Evolutionary conservation across 2,888 invertebrate genomes (phyloP), one percentile per base, ranked within the genome.

Genomic region (Melangyna quadrimaculata): DNA sequence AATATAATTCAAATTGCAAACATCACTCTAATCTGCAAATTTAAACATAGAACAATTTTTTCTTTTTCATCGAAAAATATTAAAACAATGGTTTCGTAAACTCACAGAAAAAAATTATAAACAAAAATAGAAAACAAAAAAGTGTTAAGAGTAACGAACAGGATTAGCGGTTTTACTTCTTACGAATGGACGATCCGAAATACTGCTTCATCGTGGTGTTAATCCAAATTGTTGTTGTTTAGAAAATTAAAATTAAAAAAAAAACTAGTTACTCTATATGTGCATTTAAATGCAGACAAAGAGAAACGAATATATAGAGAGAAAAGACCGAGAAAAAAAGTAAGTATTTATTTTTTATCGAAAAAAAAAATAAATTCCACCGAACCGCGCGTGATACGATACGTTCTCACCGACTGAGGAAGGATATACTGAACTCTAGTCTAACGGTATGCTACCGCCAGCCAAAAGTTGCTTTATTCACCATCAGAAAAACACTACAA

Each of bases 361-460:
- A 75, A 57, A 79, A 75, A 57, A 79, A 80, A 67, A 65, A 65
- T 75, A 61, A 51, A 81, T 78, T 81, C 77, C 81, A 86, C 86
- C 86, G 87, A 82, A 87, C 82, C 81, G 82, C 82, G 81, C 82
- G 82, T 82, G 78, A 74, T 78, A 87, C 87, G 78, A 74, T 73
- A 82, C 81, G 78, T 74, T 78, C 78, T 74, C 82, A 74, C 78
- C 74, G 82, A 87, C 81, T 82, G 82, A 87, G 70, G 75, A 87
- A 87, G 86, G 86, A 86, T 86, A 81, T 73, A 86, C 86, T 86
- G 63, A 81, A 77, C 24, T 81, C 70, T 59, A 43, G 70, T 78
- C 77, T 45, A 45, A 65, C 45, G 37, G 22, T 57, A 67, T 10
- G 27, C 51, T 73, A 78, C 72, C 72, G 70, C 70, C 73, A 86